Evolutionary conservation across 2,888 invertebrate genomes (phyloP).

Genomic region (Allolobophora icterica): DNA sequence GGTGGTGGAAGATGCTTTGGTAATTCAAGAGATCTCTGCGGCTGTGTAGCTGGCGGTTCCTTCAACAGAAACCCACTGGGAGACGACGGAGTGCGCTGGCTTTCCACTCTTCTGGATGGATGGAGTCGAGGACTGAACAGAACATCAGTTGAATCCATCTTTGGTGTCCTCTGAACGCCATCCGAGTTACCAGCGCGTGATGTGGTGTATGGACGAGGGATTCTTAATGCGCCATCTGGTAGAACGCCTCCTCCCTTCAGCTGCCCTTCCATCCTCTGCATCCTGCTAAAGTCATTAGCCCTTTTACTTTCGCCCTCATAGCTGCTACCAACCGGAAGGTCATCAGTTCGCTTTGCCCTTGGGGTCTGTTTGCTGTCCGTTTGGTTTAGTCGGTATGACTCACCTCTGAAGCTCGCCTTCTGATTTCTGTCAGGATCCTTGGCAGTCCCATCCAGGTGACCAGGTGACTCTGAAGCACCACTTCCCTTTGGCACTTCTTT

Average conservation of each 20-base stretch:
- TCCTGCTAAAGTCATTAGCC: neutral
- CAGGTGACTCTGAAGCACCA: neutral
- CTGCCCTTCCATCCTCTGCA: slow-evolving; percentile 18
- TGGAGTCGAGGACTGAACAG: slow-evolving; percentile 15
- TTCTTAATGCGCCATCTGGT: neutral
- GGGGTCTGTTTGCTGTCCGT: neutral
- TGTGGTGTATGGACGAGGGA: slow-evolving; percentile 4
- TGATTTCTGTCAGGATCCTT: slow-evolving; percentile 11
- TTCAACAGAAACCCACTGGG: neutral
- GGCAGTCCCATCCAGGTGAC: neutral
- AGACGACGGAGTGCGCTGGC: neutral
- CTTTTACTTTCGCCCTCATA: neutral
- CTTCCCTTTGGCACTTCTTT: neutral
- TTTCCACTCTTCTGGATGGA: neutral
- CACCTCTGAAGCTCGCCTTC: neutral
- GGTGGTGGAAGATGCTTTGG: slow-evolving; percentile 26
- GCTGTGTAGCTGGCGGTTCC: slow-evolving; percentile 18
- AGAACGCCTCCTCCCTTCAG: slow-evolving; percentile 28
- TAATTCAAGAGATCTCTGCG: slow-evolving; percentile 34
- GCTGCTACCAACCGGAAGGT: neutral
- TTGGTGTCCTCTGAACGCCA: slow-evolving; percentile 1
- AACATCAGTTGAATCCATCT: neutral
- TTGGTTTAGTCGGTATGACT: neutral
- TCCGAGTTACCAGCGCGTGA: slow-evolving; percentile 4
- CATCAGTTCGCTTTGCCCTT: neutral